These are phyloP conservation scores for Merodon equestris DNA, from an alignment of 2,888 invertebrate genomes.

Conservation along the genomic window DNA sequence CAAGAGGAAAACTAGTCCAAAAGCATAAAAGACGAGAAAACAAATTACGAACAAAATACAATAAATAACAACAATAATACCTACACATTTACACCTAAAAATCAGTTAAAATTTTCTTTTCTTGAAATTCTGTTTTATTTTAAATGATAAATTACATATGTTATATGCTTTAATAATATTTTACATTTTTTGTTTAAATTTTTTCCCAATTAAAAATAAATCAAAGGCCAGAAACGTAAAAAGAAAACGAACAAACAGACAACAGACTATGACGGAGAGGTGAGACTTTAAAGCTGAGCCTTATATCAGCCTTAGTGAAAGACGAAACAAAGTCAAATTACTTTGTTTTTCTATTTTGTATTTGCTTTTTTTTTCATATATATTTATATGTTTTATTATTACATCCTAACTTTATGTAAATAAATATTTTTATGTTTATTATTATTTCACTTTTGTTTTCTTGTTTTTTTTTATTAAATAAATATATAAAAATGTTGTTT, in stretches of 20 bases:
- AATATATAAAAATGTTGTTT: conserved; percentile 66
- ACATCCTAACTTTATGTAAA: conserved; percentile 62
- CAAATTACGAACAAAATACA: conserved; percentile 46
- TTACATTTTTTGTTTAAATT: conserved; percentile 44
- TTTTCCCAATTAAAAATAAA: conserved; percentile 30
- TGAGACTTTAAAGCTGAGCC: conserved; percentile 58
- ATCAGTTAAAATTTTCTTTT: conserved; percentile 50
- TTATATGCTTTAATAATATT: conserved; percentile 56
- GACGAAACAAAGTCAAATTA: conserved; percentile 46
- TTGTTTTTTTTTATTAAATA: conserved; percentile 70
- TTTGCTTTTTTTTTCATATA: neutral
- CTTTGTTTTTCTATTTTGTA: conserved; percentile 35
- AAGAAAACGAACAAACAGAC: conserved; percentile 9
- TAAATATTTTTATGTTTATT: conserved; percentile 47
- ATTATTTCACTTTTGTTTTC: conserved; percentile 69
- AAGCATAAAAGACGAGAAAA: conserved; percentile 20
- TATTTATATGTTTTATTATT: conserved; percentile 20
- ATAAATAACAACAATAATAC: conserved; percentile 68
- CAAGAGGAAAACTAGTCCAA: conserved; percentile 19
- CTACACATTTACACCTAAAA: conserved; percentile 65
- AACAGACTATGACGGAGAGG: conserved; percentile 39
- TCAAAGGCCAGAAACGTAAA: neutral
- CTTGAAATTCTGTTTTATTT: conserved; percentile 40
- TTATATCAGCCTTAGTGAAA: conserved; percentile 54
- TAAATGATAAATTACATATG: conserved; percentile 60